Evolutionary conservation across 1,140 invertebrate genomes (phyloP).

Genomic region (Galendromus occidentalis): DNA sequence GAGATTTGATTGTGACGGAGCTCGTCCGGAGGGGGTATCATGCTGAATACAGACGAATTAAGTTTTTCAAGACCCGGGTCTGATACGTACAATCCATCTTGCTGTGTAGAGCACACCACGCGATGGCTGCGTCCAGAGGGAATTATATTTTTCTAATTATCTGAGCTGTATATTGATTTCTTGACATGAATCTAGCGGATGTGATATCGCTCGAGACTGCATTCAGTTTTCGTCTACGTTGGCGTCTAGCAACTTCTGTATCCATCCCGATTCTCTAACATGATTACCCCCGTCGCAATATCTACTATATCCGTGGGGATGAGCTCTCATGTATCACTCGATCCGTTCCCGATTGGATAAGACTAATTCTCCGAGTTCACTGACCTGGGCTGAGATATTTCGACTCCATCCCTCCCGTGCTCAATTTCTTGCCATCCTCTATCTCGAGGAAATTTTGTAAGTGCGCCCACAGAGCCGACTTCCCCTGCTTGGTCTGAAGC

Average conservation of each 20-base stretch:
- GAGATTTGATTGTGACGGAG: neutral
- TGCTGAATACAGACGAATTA: neutral
- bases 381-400: slow-evolving; percentile 62
- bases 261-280: too few relatives aligned
- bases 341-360: too few relatives aligned
- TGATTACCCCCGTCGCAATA: too few relatives aligned
- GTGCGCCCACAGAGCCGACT: slow-evolving; percentile 85
- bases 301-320: too few relatives aligned
- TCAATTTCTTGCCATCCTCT: slow-evolving; percentile 51
- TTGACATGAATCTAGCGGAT: too few relatives aligned
- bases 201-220: too few relatives aligned
- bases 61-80: neutral
- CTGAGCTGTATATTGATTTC: too few relatives aligned
- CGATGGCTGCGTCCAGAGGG: neutral
- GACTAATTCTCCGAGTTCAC: too few relatives aligned
- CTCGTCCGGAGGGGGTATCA: neutral
- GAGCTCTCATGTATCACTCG: too few relatives aligned
- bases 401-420: slow-evolving; percentile 46
- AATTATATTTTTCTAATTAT: too few relatives aligned
- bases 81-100: neutral
- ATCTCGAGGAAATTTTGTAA: slow-evolving; percentile 67
- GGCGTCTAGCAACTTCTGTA: too few relatives aligned
- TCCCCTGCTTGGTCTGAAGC: slow-evolving; percentile 79
- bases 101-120: slow-evolving; percentile 8
- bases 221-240: too few relatives aligned